These are phyloP conservation scores for Pantherophis alleghaniensis DNA, from an alignment of 2,797 vertebrate genomes.

Conservation along the genomic window DNA sequence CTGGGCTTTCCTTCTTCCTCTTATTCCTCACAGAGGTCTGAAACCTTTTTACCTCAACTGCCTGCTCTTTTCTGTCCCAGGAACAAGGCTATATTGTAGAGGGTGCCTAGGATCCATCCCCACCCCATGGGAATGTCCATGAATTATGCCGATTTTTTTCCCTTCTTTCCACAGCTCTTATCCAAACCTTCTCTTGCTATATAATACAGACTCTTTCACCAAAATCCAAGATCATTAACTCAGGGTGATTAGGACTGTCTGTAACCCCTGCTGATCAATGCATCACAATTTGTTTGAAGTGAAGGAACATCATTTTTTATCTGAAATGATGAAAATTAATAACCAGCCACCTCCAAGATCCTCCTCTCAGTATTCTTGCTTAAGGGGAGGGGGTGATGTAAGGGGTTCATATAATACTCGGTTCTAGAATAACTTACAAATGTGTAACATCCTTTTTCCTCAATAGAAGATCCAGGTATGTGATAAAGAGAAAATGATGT, in stretches of 20 bases:
- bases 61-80: background rate
- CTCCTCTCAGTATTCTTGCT: background rate
- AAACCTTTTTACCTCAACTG: background rate
- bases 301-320: conserved; percentile 3
- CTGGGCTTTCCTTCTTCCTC: background rate
- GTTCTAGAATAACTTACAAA: background rate
- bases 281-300: conserved; percentile 10
- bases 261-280: conserved; percentile 21
- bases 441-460: background rate
- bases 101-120: background rate
- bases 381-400: background rate
- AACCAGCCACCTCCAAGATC: background rate
- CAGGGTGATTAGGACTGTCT: conserved; percentile 11
- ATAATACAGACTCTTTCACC: background rate
- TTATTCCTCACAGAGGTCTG: background rate
- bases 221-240: conserved; percentile 18
- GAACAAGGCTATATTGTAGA: too few relatives aligned
- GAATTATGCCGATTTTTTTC: background rate
- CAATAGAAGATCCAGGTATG: background rate
- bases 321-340: conserved; percentile 24
- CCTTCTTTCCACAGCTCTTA: background rate
- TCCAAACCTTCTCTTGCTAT: background rate
- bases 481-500: background rate
- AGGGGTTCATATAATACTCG: background rate
- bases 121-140: background rate